Evolutionary conservation across 1,140 invertebrate species (phyloP).

Genomic region (Caenorhabditis inopinata): DNA sequence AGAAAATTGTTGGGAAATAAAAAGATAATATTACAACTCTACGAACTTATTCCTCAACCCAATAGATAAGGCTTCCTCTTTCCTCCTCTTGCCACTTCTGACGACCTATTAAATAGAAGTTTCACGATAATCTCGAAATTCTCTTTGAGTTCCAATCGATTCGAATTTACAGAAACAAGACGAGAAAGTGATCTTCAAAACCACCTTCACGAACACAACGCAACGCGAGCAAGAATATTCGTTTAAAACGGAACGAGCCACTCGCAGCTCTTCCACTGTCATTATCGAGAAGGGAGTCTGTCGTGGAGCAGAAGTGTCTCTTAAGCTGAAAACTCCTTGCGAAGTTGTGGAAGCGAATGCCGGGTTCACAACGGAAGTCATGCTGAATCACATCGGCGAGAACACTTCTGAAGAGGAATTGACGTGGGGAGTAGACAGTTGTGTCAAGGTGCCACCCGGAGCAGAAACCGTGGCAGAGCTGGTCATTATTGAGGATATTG

Average conservation of each 20-base stretch:
- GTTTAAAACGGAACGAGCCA: constrained; percentile 67
- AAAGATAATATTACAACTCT: too few relatives aligned
- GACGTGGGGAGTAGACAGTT: constrained; percentile 68
- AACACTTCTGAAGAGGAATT: constrained; percentile 66
- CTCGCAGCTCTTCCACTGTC: constrained; percentile 65
- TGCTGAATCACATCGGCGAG: constrained; percentile 56
- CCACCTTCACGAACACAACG: constrained; percentile 68
- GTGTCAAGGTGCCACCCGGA: constrained; percentile 65
- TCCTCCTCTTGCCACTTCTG: too few relatives aligned
- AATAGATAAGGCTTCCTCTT: too few relatives aligned
- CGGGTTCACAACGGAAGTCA: constrained; percentile 65
- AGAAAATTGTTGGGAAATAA: too few relatives aligned
- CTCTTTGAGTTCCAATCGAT: too few relatives aligned
- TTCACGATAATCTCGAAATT: too few relatives aligned
- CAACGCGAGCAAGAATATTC: constrained; percentile 68
- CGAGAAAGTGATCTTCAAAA: constrained; percentile 65
- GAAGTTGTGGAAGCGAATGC: constrained; percentile 68
- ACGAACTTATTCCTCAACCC: too few relatives aligned
- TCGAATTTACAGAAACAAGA: constrained; percentile 33
- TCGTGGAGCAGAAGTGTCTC: constrained; percentile 66
- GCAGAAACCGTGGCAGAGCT: constrained; percentile 66
- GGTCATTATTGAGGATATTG: constrained; percentile 64
- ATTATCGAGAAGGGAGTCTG: constrained; percentile 67
- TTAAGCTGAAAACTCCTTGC: constrained; percentile 67
- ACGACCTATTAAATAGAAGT: too few relatives aligned